Conservation (phyloP, 2,113 vertebrate genomes). For the Merops nubicus region DNA sequence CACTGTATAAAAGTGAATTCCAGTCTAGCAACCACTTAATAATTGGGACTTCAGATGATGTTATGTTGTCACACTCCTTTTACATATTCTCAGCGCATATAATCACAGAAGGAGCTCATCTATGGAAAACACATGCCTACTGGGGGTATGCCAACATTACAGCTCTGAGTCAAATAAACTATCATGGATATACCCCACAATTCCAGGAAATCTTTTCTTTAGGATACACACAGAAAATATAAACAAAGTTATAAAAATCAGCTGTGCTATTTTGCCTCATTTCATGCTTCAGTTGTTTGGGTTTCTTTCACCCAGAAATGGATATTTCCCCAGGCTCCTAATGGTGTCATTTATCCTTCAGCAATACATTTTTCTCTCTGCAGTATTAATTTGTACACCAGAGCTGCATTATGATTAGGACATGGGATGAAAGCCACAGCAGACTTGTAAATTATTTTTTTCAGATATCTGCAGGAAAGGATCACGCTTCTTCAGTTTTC, state of each 20-base stretch:
- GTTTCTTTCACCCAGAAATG: constrained; percentile 10
- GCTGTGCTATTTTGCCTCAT: constrained; percentile 25
- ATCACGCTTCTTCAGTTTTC: constrained; percentile 48
- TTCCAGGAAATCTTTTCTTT: constrained; percentile 51
- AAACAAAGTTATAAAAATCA: constrained; percentile 59
- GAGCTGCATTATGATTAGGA: background rate
- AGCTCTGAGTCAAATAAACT: background rate
- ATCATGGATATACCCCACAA: background rate
- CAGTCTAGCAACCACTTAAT: background rate
- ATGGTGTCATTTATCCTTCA: background rate
- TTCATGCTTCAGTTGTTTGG: constrained; percentile 27
- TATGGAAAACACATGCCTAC: constrained; percentile 50
- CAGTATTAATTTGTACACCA: constrained; percentile 5
- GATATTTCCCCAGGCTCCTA: background rate
- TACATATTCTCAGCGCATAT: background rate
- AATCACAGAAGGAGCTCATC: background rate
- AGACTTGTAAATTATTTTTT: constrained; percentile 9
- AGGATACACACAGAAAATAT: background rate
- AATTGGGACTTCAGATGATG: background rate
- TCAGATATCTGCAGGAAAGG: constrained; percentile 38
- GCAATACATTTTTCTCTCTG: background rate
- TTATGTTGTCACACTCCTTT: background rate
- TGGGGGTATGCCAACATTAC: background rate
- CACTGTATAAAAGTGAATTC: background rate
- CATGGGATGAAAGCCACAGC: background rate